Evolutionary conservation across 2,888 invertebrate species (phyloP).

Genomic region (Scotopteryx bipunctaria): DNA sequence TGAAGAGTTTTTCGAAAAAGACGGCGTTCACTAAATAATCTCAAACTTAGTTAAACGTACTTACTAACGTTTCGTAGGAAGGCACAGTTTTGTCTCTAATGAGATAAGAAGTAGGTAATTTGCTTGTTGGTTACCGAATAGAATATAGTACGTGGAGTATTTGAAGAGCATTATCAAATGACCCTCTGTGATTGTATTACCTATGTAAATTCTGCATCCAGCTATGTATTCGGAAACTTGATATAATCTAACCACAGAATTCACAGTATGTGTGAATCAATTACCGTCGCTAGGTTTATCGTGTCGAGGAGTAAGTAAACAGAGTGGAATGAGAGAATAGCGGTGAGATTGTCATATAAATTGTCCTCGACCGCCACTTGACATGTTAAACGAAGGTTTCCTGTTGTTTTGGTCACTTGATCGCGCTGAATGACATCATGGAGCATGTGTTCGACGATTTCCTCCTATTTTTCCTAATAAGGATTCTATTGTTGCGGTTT

Average conservation of each 20-base stretch:
- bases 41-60: too few species aligned
- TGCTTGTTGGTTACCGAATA: too few species aligned
- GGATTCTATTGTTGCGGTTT: constrained; percentile 31
- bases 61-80: too few species aligned
- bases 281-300: constrained; percentile 10
- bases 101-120: too few species aligned
- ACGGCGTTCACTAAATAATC: too few species aligned
- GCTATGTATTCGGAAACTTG: constrained; percentile 14
- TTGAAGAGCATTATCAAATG: neutral
- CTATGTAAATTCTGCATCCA: neutral
- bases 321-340: constrained; percentile 10
- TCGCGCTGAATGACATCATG: constrained; percentile 49
- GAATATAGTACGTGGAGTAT: too few species aligned
- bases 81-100: too few species aligned
- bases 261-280: constrained; percentile 24
- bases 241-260: constrained; percentile 31
- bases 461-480: constrained; percentile 44
- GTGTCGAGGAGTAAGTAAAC: constrained; percentile 3
- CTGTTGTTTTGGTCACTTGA: constrained; percentile 50
- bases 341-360: constrained; percentile 5
- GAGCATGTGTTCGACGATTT: constrained; percentile 39
- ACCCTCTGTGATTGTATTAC: neutral
- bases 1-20: too few species aligned
- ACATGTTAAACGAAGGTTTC: constrained; percentile 54
- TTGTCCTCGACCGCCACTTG: constrained; percentile 36